Percentiles rank a stretch among this genome's conserved stretches.
These are phyloP conservation scores for Procapra przewalskii DNA, from an alignment of 2,113 vertebrate genomes.

Conservation along the genomic window DNA sequence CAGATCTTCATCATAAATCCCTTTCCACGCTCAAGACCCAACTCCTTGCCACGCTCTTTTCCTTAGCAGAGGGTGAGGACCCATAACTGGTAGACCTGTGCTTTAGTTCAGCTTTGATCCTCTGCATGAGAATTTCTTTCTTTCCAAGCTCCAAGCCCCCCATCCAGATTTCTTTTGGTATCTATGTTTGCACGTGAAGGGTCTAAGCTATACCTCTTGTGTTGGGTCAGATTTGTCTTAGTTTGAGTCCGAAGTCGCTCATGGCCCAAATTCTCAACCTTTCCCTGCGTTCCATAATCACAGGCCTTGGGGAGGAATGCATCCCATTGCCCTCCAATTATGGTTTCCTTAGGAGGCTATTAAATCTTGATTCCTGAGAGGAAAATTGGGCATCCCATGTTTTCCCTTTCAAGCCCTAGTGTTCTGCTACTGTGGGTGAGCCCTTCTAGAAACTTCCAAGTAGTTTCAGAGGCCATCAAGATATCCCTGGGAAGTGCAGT, in stretches of 20 bases:
- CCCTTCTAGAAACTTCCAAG: constrained; percentile 19
- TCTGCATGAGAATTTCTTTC: background rate
- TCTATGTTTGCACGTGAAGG: background rate
- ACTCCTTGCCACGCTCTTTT: background rate
- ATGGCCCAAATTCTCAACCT: background rate
- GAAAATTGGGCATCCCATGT: constrained; percentile 7
- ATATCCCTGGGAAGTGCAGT: background rate
- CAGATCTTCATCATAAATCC: background rate
- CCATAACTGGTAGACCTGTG: fast-evolving
- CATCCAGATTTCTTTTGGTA: fast-evolving
- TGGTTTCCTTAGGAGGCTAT: constrained; percentile 27
- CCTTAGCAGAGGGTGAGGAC: background rate
- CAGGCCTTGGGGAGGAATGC: background rate
- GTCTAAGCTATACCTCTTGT: background rate
- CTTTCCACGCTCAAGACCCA: background rate
- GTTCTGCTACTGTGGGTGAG: background rate
- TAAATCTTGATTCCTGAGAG: constrained; percentile 43
- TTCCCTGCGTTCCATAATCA: background rate
- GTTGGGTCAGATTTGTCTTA: background rate
- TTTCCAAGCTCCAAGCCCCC: background rate
- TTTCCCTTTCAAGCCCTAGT: background rate
- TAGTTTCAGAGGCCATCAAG: background rate
- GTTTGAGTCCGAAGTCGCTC: background rate
- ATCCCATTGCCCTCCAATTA: background rate
- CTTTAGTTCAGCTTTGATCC: background rate